Percentiles rank a stretch among this genome's conserved stretches.
Evolutionary conservation across 1,140 invertebrate genomes (phyloP).

Genomic region (Drosophila biarmipes): DNA sequence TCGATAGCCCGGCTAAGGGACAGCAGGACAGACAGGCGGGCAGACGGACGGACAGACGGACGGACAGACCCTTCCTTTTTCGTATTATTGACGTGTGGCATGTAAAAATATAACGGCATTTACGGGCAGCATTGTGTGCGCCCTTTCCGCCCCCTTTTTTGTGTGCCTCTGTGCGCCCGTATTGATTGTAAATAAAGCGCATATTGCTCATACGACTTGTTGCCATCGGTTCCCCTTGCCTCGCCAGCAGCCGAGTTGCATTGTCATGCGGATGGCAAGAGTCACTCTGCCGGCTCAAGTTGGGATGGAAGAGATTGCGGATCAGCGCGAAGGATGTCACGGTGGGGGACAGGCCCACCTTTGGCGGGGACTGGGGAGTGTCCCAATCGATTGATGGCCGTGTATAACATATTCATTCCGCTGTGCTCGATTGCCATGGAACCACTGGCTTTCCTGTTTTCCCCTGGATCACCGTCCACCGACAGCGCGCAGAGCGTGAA

Average conservation of each 20-base stretch:
- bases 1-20: constrained; percentile 51
- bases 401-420: constrained; percentile 37
- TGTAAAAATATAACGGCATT: constrained; percentile 66
- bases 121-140: constrained; percentile 48
- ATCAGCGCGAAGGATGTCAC: constrained; percentile 25
- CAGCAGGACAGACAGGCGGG: constrained; percentile 11
- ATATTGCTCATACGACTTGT: constrained; percentile 73
- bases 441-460: neutral
- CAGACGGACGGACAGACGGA: constrained; percentile 6
- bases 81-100: constrained; percentile 62
- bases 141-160: neutral
- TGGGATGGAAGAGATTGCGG: constrained; percentile 30
- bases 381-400: constrained; percentile 17
- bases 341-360: constrained; percentile 3
- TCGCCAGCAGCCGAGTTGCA: constrained; percentile 9
- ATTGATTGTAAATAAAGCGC: constrained; percentile 67
- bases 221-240: constrained; percentile 35
- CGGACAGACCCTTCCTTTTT: neutral
- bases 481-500: neutral
- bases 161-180: constrained; percentile 22
- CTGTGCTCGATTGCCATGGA: constrained; percentile 28
- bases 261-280: constrained; percentile 29
- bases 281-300: constrained; percentile 35
- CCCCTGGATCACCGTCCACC: neutral
- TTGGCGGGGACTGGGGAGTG: neutral